Base-by-base conservation (phyloP, 2,113 vertebrate species). In the Cyprinodon variegatus region DNA sequence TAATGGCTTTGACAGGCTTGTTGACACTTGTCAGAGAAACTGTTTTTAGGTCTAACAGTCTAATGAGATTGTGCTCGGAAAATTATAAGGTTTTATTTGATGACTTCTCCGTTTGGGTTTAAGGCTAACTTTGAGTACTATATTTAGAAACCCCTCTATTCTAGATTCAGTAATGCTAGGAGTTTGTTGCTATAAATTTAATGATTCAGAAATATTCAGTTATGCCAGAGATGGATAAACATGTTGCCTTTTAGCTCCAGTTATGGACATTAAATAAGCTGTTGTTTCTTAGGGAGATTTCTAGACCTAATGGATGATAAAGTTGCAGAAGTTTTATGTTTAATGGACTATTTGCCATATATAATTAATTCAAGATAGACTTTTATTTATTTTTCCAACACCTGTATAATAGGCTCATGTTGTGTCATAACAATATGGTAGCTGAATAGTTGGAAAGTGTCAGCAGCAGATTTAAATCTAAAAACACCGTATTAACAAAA, bases 21-120 rank as follows among this genome's bases (percentile, higher is more conserved):
- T 43, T 74, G 60, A 59, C 59, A 74, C 39, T 14, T 38, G 38
- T 61, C 46, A 40, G 48, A 71, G 43, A 60, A 17, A 45, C 38
- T 67, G 17, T 60, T 70, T 63, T 36, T 6, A n/a, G 10, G 3
- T 40, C 40, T 4, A n/a, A 10, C n/a, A 57, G 50, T 9, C 50
- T 57, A 57, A 57, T 57, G 50, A 3, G 17, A n/a, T 11, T 48
- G 41, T 72, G 29, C 46, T 29, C 68, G 46, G 41, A 77, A 36
- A 75, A 39, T 50, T 61, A 6, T 45, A 61, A 61, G 4, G 9
- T 69, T 81, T 68, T 14, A 61, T 68, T 70, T 66, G 3, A 72
- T 76, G 29, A 40, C 4, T 0, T 5, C 45, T 68, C 13, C 5
- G 61, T 50, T 12, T 67, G 66, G 17, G 5, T 57, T 65, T 11